phyloP scores from a whole-genome alignment of 2,797 vertebrate species.

The Tauraco hartlaubi region DNA sequence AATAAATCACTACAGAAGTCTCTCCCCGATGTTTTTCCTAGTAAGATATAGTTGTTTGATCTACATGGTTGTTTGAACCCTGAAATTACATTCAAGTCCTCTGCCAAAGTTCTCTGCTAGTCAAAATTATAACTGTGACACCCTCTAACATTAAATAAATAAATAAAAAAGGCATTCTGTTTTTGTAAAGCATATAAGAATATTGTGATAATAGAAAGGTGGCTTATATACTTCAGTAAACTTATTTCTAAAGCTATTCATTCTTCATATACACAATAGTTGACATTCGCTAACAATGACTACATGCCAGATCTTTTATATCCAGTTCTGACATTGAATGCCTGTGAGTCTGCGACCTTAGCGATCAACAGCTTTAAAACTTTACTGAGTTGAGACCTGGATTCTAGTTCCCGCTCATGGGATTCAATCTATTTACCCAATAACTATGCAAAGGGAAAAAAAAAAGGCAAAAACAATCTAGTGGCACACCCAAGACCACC shows the following conservation, averaged over 20 bases:
- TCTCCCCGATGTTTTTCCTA: background rate
- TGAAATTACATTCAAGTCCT: background rate
- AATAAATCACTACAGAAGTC: background rate
- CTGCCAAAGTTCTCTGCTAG: background rate
- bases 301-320: conserved; percentile 32
- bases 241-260: conserved; percentile 44
- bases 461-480: background rate
- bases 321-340: background rate
- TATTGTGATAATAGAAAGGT: background rate
- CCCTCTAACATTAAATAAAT: background rate
- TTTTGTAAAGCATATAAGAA: background rate
- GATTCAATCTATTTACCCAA: background rate
- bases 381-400: background rate
- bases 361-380: background rate
- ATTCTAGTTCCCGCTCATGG: background rate
- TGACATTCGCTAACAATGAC: conserved; percentile 52
- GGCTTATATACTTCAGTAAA: background rate
- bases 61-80: background rate
- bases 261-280: conserved; percentile 3
- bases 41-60: background rate
- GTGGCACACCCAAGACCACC: background rate
- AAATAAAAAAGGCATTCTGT: background rate
- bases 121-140: background rate
- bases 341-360: background rate
- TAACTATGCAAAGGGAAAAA: background rate